Conservation (phyloP, 2,888 invertebrate genomes). For the Trissoscelio sp. region DNA sequence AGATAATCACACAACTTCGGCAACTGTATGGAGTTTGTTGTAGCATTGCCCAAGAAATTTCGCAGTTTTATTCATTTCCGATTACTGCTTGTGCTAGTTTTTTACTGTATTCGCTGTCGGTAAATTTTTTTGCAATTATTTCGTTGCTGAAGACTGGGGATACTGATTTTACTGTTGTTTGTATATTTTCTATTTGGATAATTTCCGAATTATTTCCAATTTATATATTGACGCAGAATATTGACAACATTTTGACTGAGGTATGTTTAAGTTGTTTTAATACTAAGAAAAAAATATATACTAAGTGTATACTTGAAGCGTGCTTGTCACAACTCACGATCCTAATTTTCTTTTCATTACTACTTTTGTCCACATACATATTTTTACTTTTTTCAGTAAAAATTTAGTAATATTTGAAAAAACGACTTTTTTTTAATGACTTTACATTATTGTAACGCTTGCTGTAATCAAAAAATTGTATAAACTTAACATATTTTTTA, state of each 20-base stretch:
- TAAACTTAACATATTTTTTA: too few species aligned
- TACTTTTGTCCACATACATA: too few species aligned
- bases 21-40: constrained; percentile 25
- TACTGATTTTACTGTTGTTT: neutral
- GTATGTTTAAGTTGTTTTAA: neutral
- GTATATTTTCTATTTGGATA: constrained; percentile 16
- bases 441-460: too few species aligned
- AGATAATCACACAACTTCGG: constrained; percentile 17
- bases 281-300: too few species aligned
- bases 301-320: too few species aligned
- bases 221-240: constrained; percentile 19
- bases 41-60: constrained; percentile 16
- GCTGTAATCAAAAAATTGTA: too few species aligned
- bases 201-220: constrained; percentile 9
- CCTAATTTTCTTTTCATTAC: too few species aligned
- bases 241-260: constrained; percentile 17
- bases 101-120: constrained; percentile 20
- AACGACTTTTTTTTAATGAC: too few species aligned
- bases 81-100: neutral
- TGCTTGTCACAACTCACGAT: too few species aligned
- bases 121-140: constrained; percentile 5
- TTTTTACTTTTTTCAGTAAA: too few species aligned
- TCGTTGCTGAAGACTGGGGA: neutral
- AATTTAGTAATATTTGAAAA: too few species aligned
- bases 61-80: constrained; percentile 16